A percentile compares a stretch with the other conserved stretches of the same genome.
These are phyloP conservation scores for Typhlomys cinereus DNA, from an alignment of 2,113 vertebrate species.

Conservation along the genomic window DNA sequence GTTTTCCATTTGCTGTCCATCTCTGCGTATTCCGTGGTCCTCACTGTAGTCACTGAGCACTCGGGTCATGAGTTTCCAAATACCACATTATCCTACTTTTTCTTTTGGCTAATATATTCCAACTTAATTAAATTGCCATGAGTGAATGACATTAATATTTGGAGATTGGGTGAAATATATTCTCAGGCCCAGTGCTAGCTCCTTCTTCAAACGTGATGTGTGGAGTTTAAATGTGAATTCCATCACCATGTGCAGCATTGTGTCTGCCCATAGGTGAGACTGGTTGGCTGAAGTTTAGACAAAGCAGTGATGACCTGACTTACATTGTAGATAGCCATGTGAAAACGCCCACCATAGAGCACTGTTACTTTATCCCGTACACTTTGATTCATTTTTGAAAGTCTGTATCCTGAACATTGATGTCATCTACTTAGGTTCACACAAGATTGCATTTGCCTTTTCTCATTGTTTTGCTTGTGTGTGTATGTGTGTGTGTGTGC, in stretches of 20 bases:
- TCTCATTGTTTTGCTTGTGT: neutral
- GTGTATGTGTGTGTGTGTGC: no score
- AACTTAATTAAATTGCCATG: neutral
- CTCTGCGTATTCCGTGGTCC: neutral
- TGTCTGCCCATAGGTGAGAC: neutral
- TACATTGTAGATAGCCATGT: neutral
- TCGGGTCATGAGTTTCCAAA: neutral
- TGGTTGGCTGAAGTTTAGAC: neutral
- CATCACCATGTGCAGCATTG: neutral
- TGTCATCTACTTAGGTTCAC: neutral
- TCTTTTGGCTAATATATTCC: constrained; percentile 1
- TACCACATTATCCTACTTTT: neutral
- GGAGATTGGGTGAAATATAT: neutral
- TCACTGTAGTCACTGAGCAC: neutral
- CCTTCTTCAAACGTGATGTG: neutral
- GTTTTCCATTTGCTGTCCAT: neutral
- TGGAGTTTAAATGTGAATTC: neutral
- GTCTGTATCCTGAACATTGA: neutral
- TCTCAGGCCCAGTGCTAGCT: no score
- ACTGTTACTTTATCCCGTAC: no score
- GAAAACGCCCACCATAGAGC: neutral
- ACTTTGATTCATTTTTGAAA: neutral
- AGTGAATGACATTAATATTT: neutral
- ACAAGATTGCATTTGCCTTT: neutral
- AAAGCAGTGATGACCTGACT: neutral